phyloP scores from a whole-genome alignment of 1,140 invertebrate genomes.

The Drosophila bocki region DNA sequence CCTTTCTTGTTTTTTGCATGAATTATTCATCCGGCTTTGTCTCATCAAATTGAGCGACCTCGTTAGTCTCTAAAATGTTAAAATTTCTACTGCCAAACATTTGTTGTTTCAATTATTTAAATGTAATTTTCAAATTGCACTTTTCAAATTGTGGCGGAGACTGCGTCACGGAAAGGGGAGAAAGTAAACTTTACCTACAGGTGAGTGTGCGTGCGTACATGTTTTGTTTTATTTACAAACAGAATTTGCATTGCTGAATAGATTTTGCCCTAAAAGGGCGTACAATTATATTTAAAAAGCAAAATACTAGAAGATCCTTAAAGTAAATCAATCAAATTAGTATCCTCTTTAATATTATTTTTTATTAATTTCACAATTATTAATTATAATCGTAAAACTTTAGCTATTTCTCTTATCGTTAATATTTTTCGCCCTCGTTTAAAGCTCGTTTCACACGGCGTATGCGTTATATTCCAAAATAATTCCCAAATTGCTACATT shows the following conservation, averaged over 20 bases:
- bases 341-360: too few relatives aligned
- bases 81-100: slow-evolving; percentile 73
- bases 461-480: slow-evolving; percentile 26
- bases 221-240: slow-evolving; percentile 21
- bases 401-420: neutral
- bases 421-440: neutral
- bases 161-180: neutral
- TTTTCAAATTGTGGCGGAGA: slow-evolving; percentile 34
- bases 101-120: slow-evolving; percentile 81
- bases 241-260: slow-evolving; percentile 5
- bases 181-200: neutral
- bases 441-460: slow-evolving; percentile 9
- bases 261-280: neutral
- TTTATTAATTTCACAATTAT: neutral
- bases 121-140: slow-evolving; percentile 76
- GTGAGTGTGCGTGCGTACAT: neutral
- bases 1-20: slow-evolving; percentile 69
- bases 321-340: neutral
- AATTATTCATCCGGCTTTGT: slow-evolving; percentile 74
- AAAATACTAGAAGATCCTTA: neutral
- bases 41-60: slow-evolving; percentile 77
- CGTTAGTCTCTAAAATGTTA: slow-evolving; percentile 70
- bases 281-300: neutral
- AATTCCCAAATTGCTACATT: slow-evolving; percentile 16
- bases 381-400: neutral